Conservation (phyloP, 2,888 invertebrate species). For the Melanostoma mellinum region DNA sequence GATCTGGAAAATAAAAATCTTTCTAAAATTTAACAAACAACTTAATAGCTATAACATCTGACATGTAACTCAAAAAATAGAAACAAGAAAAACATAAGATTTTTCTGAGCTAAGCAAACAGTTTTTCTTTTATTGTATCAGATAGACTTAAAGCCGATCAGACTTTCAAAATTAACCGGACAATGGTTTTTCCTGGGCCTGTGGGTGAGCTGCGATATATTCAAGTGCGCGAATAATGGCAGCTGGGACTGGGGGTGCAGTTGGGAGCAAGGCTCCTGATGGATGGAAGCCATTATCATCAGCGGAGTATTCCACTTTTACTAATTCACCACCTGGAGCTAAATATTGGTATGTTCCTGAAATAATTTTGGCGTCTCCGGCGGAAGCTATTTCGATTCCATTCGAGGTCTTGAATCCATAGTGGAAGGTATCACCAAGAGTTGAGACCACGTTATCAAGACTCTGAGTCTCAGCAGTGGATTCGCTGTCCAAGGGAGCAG, state of each 20-base stretch:
- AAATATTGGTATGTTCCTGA: slow-evolving; percentile 83
- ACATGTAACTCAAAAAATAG: no score
- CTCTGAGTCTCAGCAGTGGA: slow-evolving; percentile 78
- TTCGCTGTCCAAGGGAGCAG: slow-evolving; percentile 78
- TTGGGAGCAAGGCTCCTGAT: slow-evolving; percentile 80
- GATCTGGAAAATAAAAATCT: no score
- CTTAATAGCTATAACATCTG: no score
- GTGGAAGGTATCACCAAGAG: slow-evolving; percentile 80
- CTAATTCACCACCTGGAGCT: slow-evolving; percentile 82
- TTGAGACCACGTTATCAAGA: slow-evolving; percentile 76
- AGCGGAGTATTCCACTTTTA: slow-evolving; percentile 83
- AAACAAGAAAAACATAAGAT: no score
- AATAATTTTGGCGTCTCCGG: slow-evolving; percentile 83
- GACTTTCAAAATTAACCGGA: slow-evolving; percentile 14
- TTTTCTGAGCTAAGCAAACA: no score
- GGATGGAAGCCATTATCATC: slow-evolving; percentile 85
- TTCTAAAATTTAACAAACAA: no score
- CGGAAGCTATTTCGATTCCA: slow-evolving; percentile 84
- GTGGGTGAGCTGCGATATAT: slow-evolving; percentile 82
- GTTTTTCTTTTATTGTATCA: not conserved
- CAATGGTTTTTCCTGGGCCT: not conserved
- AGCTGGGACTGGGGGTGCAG: slow-evolving; percentile 84
- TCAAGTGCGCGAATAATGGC: slow-evolving; percentile 82
- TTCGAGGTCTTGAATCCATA: slow-evolving; percentile 84
- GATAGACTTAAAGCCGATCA: not conserved